Percentiles rank a stretch among this genome's conserved stretches.
Conservation (phyloP, 2,797 vertebrate species). For the Myotis planiceps region DNA sequence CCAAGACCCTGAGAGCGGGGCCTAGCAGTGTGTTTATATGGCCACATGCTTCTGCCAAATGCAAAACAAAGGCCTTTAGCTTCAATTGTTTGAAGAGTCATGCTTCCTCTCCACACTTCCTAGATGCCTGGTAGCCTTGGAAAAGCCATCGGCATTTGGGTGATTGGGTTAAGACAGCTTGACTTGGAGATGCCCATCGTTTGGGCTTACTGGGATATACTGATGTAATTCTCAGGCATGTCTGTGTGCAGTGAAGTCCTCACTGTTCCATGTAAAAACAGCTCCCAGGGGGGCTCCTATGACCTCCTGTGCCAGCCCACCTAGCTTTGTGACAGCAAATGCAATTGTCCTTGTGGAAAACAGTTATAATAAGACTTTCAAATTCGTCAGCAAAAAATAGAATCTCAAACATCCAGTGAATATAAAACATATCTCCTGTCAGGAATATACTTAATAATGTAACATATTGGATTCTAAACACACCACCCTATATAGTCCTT, state of each 20-base stretch:
- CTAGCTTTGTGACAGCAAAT: neutral
- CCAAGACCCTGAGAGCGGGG: neutral
- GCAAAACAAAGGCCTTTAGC: neutral
- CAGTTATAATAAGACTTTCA: neutral
- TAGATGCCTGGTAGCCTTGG: neutral
- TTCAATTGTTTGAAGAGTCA: neutral
- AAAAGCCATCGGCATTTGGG: neutral
- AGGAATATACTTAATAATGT: neutral
- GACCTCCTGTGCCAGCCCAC: accelerated
- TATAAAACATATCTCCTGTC: neutral
- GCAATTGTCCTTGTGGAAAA: neutral
- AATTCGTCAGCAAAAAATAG: neutral
- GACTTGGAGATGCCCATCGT: neutral
- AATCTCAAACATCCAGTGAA: neutral
- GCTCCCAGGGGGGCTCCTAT: too few relatives aligned
- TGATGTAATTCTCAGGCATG: neutral
- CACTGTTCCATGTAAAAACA: accelerated
- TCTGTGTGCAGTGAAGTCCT: neutral
- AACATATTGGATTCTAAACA: neutral
- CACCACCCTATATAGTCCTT: neutral
- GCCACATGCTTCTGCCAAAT: neutral
- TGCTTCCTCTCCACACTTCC: neutral
- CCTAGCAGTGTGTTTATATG: neutral
- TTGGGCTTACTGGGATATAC: neutral
- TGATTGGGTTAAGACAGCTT: neutral